Conservation (phyloP, 2,888 invertebrate species). For the Pseudococcus longispinus region DNA sequence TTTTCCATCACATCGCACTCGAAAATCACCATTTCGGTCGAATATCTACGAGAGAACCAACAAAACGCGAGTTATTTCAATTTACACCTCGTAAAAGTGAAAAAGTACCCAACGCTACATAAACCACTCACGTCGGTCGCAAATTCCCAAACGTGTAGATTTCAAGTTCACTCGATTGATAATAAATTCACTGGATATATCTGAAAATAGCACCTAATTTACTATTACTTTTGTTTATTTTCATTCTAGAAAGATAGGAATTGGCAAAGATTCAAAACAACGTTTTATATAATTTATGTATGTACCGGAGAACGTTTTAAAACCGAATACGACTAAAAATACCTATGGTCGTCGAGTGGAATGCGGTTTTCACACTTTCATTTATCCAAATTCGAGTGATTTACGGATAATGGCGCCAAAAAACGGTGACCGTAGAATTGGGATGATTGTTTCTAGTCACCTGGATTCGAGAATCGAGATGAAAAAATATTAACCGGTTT, state of each 20-base stretch:
- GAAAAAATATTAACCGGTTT: background rate
- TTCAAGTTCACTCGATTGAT: constrained; percentile 43
- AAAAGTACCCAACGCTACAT: constrained; percentile 6
- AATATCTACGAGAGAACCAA: background rate
- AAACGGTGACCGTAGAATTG: background rate
- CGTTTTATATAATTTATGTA: constrained; percentile 36
- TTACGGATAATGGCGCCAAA: constrained; percentile 8
- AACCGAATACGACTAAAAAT: constrained; percentile 2
- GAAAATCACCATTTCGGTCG: background rate
- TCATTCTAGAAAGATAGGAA: constrained; percentile 1
- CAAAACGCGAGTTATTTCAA: background rate
- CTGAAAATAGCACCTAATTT: constrained; percentile 44
- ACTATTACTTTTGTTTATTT: constrained; percentile 38
- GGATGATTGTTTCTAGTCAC: background rate
- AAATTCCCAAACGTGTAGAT: constrained; percentile 19
- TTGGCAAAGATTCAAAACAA: constrained; percentile 28
- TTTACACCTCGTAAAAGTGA: constrained; percentile 26
- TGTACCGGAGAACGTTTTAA: background rate
- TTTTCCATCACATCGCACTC: background rate
- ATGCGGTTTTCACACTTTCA: constrained; percentile 38
- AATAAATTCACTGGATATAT: constrained; percentile 32
- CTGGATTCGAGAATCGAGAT: background rate
- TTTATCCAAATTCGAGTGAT: constrained; percentile 44
- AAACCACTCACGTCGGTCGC: constrained; percentile 6
- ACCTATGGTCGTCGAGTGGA: background rate